Conservation (phyloP, 2,888 invertebrate species). For the Deilephila porcellus region DNA sequence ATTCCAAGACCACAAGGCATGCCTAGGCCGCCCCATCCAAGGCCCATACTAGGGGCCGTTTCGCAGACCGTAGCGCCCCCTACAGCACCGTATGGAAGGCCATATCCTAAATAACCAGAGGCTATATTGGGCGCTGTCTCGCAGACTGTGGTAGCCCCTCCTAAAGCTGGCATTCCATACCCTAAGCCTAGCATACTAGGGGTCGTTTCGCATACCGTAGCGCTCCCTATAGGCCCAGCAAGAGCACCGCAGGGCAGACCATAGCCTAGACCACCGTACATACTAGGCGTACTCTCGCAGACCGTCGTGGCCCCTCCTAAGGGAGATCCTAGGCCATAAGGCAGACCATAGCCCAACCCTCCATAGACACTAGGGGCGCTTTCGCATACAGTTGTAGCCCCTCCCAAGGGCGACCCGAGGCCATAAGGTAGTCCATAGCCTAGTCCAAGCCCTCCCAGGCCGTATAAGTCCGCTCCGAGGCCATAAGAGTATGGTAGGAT, state of each 20-base stretch:
- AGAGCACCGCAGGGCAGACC: not conserved
- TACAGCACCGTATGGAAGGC: not conserved
- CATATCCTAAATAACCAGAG: not conserved
- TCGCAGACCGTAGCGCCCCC: constrained; percentile 41
- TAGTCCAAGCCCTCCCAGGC: constrained; percentile 13
- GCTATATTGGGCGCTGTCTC: constrained; percentile 16
- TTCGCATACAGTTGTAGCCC: constrained; percentile 40
- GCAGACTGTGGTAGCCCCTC: not conserved
- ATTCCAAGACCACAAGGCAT: too few relatives aligned
- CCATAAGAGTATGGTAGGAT: constrained; percentile 8
- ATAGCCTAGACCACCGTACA: not conserved
- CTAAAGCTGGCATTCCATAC: constrained; percentile 2
- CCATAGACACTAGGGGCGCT: constrained; percentile 36
- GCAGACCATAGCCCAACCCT: constrained; percentile 23
- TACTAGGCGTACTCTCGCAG: constrained; percentile 16
- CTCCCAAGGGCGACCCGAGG: not conserved
- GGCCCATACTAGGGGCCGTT: constrained; percentile 35
- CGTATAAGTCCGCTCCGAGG: constrained; percentile 14
- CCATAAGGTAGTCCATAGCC: not conserved
- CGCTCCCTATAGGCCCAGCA: constrained; percentile 6
- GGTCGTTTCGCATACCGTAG: constrained; percentile 41
- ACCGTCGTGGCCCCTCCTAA: not conserved
- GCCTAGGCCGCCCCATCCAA: constrained; percentile 29
- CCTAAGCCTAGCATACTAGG: constrained; percentile 37
- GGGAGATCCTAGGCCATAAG: not conserved